A percentile compares a stretch with the other conserved stretches of the same genome.
phyloP scores from a whole-genome alignment of 2,888 invertebrate genomes.

The Psococerastis gibbosa region DNA sequence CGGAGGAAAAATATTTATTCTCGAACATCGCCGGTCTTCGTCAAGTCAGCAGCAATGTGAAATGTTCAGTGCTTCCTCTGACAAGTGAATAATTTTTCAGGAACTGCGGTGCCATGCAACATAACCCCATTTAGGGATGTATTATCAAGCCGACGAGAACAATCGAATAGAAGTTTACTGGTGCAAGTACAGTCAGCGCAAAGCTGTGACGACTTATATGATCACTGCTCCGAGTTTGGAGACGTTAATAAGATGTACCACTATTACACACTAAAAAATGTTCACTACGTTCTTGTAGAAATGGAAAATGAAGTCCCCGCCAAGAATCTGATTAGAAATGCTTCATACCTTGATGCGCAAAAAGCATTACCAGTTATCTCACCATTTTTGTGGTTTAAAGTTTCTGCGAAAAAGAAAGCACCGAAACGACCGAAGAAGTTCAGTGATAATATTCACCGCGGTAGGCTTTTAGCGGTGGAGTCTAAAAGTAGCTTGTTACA shows the following conservation, averaged over 20 bases:
- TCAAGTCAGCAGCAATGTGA: too few relatives aligned
- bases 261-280: constrained; percentile 25
- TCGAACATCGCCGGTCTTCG: too few relatives aligned
- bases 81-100: not conserved
- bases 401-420: not conserved
- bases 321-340: not conserved
- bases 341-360: not conserved
- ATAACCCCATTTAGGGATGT: constrained; percentile 33
- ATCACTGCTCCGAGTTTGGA: constrained; percentile 47
- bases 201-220: constrained; percentile 42
- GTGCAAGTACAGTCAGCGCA: constrained; percentile 53
- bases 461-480: not conserved
- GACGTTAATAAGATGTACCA: constrained; percentile 42
- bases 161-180: constrained; percentile 47
- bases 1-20: too few relatives aligned
- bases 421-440: not conserved
- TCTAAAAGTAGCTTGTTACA: not conserved
- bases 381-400: constrained; percentile 6
- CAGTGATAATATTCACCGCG: not conserved
- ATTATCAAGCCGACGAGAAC: constrained; percentile 34
- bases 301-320: not conserved
- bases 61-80: too few relatives aligned
- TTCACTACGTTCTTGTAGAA: not conserved
- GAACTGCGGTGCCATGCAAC: not conserved
- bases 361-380: not conserved